Base-by-base conservation (phyloP, 2,888 invertebrate genomes). In the Periphyllus acericola region DNA sequence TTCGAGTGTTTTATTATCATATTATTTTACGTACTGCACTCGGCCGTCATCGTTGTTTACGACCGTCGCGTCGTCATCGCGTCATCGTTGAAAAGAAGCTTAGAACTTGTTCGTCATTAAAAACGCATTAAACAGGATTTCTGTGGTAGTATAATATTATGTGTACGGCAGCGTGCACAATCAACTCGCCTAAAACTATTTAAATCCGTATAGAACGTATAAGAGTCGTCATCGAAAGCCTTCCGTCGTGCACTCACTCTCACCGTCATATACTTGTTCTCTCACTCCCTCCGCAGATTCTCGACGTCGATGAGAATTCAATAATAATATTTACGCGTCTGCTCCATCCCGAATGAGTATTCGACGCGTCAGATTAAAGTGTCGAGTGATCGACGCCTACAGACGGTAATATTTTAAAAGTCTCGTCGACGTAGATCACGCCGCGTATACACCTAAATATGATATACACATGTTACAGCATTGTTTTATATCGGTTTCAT, bases 81-180 rank as follows among this genome's bases (percentile, higher is more conserved):
- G 25, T 25, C 60, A 60, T 36, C 32, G 75, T 75, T 75, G 32
- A 71, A 71, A 52, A 52, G 52, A 52, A 21, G 46, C 25, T 25
- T 46, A 34, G 14, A 21, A 52, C 34, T 9, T 9, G 55, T 55
- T 74, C 9, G 74, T 74, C 83, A 83, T 83, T 72, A 83, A 72
- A 83, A 83, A 74, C 83, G n/a, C 83, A 83, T 83, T 83, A 72
- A 83, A 83, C 21, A 40, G 52, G 52, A 83, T 72, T 68, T 9
- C 1, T 34, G n/a, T 40, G 40, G 25, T 34, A 46, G 46, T 46
- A 46, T 11, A 46, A 36, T 36, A 36, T 36, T 36, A 46, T 46
- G 46, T 14, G 46, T 46, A 46, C 29, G 17, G 5, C 81, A 66
- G 32, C 52, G 21, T 19, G 4, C 29, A 36, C 11, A n/a, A 40